Percentiles rank a stretch among this genome's conserved stretches.
phyloP scores from a whole-genome alignment of 2,797 vertebrate species.

The Strix occidentalis region DNA sequence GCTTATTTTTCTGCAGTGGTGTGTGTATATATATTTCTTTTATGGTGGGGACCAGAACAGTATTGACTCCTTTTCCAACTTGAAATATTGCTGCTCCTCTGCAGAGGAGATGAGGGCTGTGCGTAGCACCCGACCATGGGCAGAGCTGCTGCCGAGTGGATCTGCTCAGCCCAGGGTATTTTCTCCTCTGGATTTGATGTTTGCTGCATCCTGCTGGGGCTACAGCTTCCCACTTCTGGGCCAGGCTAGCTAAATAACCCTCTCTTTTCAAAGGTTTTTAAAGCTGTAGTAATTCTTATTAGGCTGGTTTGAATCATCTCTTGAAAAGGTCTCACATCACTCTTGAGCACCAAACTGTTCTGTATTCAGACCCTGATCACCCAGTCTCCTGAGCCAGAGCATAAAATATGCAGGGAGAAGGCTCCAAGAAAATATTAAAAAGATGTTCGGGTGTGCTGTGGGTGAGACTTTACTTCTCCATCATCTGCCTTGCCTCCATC shows the following conservation, averaged over 20 bases:
- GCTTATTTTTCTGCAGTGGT: not conserved
- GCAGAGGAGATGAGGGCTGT: not conserved
- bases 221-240: not conserved
- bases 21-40: not conserved
- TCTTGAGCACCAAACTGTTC: not conserved
- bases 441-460: not conserved
- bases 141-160: not conserved
- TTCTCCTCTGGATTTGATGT: not conserved
- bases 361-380: not conserved
- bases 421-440: not conserved
- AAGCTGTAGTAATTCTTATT: slow-evolving; percentile 2
- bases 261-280: not conserved
- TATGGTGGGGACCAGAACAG: not conserved
- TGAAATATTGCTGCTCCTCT: not conserved
- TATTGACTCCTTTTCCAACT: not conserved
- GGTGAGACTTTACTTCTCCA: not conserved
- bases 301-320: not conserved
- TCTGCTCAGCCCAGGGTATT: not conserved
- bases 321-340: slow-evolving; percentile 4
- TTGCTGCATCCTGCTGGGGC: not conserved
- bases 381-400: not conserved
- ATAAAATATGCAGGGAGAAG: not conserved
- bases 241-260: not conserved
- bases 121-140: not conserved
- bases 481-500: not conserved